Conservation (phyloP, 2,113 vertebrate species). For the Synchiropus splendidus region DNA sequence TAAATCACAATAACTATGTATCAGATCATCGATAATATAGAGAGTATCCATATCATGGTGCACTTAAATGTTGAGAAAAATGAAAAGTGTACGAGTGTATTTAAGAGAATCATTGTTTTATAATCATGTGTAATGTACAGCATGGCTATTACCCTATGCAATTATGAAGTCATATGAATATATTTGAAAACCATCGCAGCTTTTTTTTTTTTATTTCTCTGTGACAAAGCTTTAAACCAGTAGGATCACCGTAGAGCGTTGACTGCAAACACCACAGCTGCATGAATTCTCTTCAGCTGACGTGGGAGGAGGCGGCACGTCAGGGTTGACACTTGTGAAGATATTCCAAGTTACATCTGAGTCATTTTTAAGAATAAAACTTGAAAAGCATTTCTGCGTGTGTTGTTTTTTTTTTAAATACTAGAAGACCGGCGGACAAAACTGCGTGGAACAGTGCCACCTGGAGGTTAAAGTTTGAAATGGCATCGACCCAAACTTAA, state of each 20-base stretch:
- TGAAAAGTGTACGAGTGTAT: slow-evolving; percentile 49
- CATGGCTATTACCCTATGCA: slow-evolving; percentile 99
- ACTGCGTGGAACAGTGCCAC: too few species aligned
- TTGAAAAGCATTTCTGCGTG: slow-evolving; percentile 19
- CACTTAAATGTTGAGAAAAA: slow-evolving; percentile 80
- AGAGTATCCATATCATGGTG: slow-evolving; percentile 78
- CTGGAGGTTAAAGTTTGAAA: too few species aligned
- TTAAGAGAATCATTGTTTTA: slow-evolving; percentile 70
- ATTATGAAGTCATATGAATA: slow-evolving; percentile 73
- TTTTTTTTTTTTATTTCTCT: slow-evolving; percentile 65
- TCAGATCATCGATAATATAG: too few species aligned
- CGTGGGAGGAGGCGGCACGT: slow-evolving; percentile 67
- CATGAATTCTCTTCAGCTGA: slow-evolving; percentile 75
- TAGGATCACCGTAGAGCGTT: slow-evolving; percentile 71
- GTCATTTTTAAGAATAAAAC: slow-evolving; percentile 94
- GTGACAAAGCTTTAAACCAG: slow-evolving; percentile 72
- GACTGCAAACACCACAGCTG: slow-evolving; percentile 72
- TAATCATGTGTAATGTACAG: slow-evolving; percentile 69
- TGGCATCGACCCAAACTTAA: too few species aligned
- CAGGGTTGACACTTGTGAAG: slow-evolving; percentile 37
- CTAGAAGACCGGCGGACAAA: too few species aligned
- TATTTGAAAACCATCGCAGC: slow-evolving; percentile 51
- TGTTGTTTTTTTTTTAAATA: too few species aligned
- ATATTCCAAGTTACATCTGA: slow-evolving; percentile 68
- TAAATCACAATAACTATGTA: slow-evolving; percentile 49